Percentiles rank a stretch among this genome's conserved stretches.
phyloP scores from a whole-genome alignment of 2,797 vertebrate species.

The Hipposideros larvatus region DNA sequence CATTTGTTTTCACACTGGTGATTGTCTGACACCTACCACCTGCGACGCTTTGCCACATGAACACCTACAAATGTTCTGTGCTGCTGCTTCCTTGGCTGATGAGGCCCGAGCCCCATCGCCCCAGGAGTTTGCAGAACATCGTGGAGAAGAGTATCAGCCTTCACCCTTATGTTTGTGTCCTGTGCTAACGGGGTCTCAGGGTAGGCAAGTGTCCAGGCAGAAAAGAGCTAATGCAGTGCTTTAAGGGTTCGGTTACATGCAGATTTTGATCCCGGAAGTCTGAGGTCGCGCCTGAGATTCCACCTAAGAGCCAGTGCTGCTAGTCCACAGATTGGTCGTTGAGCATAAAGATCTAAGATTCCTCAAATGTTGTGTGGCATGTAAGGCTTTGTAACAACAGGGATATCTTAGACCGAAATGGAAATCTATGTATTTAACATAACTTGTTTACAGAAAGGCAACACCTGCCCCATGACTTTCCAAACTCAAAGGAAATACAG shows the following conservation, averaged over 20 bases:
- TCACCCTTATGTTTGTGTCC: neutral
- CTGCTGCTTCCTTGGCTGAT: neutral
- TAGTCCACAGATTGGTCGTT: neutral
- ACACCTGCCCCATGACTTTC: neutral
- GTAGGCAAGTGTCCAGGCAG: neutral
- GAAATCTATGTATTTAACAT: neutral
- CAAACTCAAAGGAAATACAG: neutral
- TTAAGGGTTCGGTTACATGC: neutral
- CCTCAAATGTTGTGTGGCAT: neutral
- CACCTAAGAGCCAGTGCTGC: neutral
- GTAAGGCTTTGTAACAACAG: neutral
- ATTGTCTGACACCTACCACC: neutral
- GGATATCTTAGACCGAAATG: neutral
- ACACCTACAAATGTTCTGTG: neutral
- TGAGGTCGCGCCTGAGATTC: neutral
- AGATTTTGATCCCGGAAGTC: neutral
- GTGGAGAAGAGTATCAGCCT: neutral
- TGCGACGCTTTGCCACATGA: neutral
- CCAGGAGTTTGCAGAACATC: neutral
- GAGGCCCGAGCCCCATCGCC: neutral
- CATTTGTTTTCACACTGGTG: constrained; percentile 39
- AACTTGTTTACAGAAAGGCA: neutral
- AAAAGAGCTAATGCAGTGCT: neutral
- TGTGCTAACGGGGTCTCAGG: neutral
- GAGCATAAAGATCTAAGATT: neutral